Evolutionary conservation across 1,140 invertebrate species (phyloP), one percentile per base, ranked within the genome.

Genomic region (Ptiloglossa arizonensis): DNA sequence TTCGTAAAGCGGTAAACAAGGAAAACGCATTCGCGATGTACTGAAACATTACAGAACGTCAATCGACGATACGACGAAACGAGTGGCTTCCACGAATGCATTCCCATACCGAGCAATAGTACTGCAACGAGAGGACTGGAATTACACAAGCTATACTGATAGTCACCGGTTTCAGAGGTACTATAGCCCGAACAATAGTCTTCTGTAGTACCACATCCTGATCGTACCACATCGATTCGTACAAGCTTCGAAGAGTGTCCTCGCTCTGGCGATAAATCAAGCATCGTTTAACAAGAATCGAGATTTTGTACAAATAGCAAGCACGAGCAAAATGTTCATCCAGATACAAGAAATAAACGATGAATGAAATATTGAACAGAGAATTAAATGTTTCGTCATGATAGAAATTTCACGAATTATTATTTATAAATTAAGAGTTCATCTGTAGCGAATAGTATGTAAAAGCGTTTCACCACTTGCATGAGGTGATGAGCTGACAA

Each of bases 401-500:
- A 6, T 54, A 59, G 32, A n/a, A 8, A 0, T 19, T 22, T n/a
- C n/a, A n/a, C n/a, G n/a, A n/a, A n/a, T n/a, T n/a, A n/a, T n/a
- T n/a, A n/a, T n/a, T n/a, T n/a, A n/a, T n/a, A n/a, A n/a, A n/a
- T n/a, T n/a, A n/a, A n/a, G n/a, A n/a, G n/a, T n/a, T n/a, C n/a
- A n/a, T n/a, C n/a, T n/a, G n/a, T n/a, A n/a, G n/a, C n/a, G n/a
- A n/a, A n/a, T n/a, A 5, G 19, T 1, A 13, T 2, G 1, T 17
- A 32, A 27, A 59, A 11, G 8, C 19, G 15, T 84, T 56, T 78
- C 59, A 88, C 87, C 54, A 63, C 54, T n/a, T 82, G 44, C 15
- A 87, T 72, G 11, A 89, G 44, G 2, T 78, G 56, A 46, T 89
- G 87, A 2, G 87, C 83, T 38, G 88, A 86, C 82, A 77, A 87